A percentile compares a stretch with the other conserved stretches of the same genome.
phyloP scores from a whole-genome alignment of 2,797 vertebrate species.

The Pogonophryne albipinna region DNA sequence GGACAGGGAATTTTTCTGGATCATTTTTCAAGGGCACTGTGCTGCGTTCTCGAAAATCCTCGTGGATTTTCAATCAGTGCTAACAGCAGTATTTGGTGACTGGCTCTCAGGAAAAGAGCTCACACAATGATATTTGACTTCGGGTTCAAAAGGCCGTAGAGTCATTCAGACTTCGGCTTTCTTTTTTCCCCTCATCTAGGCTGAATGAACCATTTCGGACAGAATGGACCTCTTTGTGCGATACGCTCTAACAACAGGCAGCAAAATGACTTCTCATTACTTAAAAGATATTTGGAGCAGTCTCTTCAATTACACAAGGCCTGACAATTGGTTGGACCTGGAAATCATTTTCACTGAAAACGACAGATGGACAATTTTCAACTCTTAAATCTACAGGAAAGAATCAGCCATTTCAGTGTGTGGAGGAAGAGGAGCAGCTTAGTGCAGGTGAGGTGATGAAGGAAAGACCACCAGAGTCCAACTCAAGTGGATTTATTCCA shows the following conservation, averaged over 20 bases:
- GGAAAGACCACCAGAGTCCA: not conserved
- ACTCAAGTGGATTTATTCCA: not conserved
- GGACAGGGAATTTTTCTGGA: slow-evolving; percentile 76
- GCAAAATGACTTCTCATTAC: slow-evolving; percentile 78
- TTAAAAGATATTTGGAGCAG: slow-evolving; percentile 76
- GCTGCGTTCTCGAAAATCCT: slow-evolving; percentile 77
- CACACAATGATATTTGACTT: slow-evolving; percentile 84
- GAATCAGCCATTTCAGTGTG: slow-evolving; percentile 58
- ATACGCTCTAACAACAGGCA: slow-evolving; percentile 63
- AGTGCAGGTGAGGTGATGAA: slow-evolving; percentile 33
- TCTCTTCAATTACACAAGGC: slow-evolving; percentile 75
- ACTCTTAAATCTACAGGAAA: slow-evolving; percentile 60
- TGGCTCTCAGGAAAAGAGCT: slow-evolving; percentile 71
- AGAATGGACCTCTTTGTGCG: slow-evolving; percentile 71
- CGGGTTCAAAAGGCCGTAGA: slow-evolving; percentile 78
- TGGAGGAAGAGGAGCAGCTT: slow-evolving; percentile 44
- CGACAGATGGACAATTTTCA: slow-evolving; percentile 74
- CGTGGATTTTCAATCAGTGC: slow-evolving; percentile 85
- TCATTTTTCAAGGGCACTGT: slow-evolving; percentile 79
- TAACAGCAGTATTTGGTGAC: slow-evolving; percentile 83
- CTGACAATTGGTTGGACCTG: slow-evolving; percentile 64
- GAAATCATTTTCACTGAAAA: slow-evolving; percentile 70
- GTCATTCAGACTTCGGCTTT: slow-evolving; percentile 65
- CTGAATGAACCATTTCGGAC: slow-evolving; percentile 72
- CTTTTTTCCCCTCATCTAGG: slow-evolving; percentile 50